Evolutionary conservation across 2,888 invertebrate species (phyloP).

Genomic region (Ecdyonurus torrentis): DNA sequence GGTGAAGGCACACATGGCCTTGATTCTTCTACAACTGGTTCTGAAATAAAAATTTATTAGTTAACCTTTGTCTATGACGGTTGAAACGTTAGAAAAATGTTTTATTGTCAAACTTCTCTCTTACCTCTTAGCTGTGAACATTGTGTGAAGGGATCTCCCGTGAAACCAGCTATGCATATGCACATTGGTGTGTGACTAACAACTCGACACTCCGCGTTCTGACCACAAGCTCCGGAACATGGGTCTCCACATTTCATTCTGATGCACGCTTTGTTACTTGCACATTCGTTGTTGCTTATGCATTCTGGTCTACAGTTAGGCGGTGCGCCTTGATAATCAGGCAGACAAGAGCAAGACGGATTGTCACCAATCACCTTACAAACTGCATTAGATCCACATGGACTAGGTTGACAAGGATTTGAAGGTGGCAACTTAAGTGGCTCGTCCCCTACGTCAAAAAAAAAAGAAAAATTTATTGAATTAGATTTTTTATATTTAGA

Average conservation of each 20-base stretch:
- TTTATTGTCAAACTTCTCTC: no score
- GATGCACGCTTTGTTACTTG: conserved; percentile 18
- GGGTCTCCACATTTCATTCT: conserved; percentile 20
- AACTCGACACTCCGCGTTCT: conserved; percentile 40
- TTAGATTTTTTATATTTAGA: not conserved
- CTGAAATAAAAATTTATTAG: conserved; percentile 12
- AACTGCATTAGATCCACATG: conserved; percentile 22
- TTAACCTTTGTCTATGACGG: no score
- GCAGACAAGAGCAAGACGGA: conserved; percentile 20
- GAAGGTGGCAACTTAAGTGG: conserved; percentile 4
- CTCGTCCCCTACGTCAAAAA: conserved; percentile 5
- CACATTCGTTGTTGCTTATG: conserved; percentile 18
- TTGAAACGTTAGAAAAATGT: no score
- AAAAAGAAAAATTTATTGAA: not conserved
- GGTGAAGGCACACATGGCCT: conserved; percentile 28
- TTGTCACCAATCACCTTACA: conserved; percentile 19
- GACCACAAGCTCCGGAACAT: conserved; percentile 31
- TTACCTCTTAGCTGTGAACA: no score
- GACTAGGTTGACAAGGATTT: conserved; percentile 18
- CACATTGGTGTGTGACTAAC: conserved; percentile 21
- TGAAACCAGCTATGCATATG: conserved; percentile 21
- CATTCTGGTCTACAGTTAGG: conserved; percentile 19
- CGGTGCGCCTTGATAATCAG: conserved; percentile 21
- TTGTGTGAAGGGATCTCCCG: conserved; percentile 19
- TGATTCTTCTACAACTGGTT: conserved; percentile 12